Base-by-base conservation (phyloP, 2,797 vertebrate species). In the Tragopan temminckii region DNA sequence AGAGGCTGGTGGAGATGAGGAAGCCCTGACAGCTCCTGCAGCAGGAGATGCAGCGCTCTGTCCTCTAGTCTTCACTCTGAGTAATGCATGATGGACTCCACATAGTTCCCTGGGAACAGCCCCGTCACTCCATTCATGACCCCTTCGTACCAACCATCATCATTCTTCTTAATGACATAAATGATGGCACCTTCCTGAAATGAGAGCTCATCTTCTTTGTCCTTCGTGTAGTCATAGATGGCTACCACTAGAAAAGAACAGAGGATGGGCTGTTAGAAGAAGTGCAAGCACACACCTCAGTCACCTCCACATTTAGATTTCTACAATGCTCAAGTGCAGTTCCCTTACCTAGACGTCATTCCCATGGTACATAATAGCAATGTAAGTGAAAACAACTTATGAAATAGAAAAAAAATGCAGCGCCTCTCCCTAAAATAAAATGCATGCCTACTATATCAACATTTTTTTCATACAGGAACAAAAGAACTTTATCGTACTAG, bases 171-270 rank as follows among this genome's bases (percentile, higher is more conserved):
- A 97, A 99, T 99, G 94, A 99, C 99, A 17, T 99, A 99, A 97
- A 99, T 99, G 97, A 99, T 99, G 97, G 99, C 99, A 80, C 99
- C 99, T 98, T 99, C 99, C 98, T 99, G 99, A 98, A 99, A 99
- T 0, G 99, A 99, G 35, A 99, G 98, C 98, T 99, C 99, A 67
- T 99, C 99, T 85, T 99, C 99, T 95, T 99, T 99, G 97, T 99
- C 99, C n/a, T 99, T 98, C 2, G 97, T 82, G 97, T 99, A 99
- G 98, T 99, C 99, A 67, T 99, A 99, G 98, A 99, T 99, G 23
- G 99, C 99, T 97, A 99, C 99, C 98, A 99, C 99, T 99, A 97
- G 90, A 76, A 85, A 88, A 94, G 87, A 94, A 68, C 9, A 97
- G 59, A 96, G 50, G 5, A 11, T 7, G 46, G 33, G 35, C 67